Percentiles rank a stretch among this genome's conserved stretches.
These are phyloP conservation scores for Pteruthius melanotis DNA, from an alignment of 2,113 vertebrate genomes.

Conservation along the genomic window DNA sequence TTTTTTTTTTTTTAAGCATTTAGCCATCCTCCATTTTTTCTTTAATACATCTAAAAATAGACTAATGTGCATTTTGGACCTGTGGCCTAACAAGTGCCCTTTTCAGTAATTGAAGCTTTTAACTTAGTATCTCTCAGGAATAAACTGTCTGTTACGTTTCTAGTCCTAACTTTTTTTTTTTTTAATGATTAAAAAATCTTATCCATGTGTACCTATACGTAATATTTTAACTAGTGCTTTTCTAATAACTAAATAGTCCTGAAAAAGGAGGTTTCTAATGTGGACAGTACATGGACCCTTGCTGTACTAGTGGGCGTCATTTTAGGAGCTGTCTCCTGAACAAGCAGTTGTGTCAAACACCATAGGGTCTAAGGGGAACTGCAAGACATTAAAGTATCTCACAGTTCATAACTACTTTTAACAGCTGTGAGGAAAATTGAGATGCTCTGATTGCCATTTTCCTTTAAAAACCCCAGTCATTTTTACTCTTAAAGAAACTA, in stretches of 20 bases:
- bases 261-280: not conserved
- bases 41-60: not conserved
- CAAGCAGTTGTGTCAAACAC: not conserved
- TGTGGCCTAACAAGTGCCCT: slow-evolving; percentile 3
- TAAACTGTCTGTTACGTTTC: slow-evolving; percentile 6
- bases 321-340: not conserved
- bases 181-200: not conserved
- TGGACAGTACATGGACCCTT: not conserved
- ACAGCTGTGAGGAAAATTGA: not conserved
- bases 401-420: slow-evolving; percentile 1
- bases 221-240: not conserved
- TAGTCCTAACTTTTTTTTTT: not conserved
- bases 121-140: not conserved
- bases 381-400: not conserved
- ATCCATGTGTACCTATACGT: not conserved
- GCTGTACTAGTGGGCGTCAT: not conserved
- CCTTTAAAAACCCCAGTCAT: not conserved
- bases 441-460: not conserved
- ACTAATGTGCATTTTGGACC: not conserved
- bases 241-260: not conserved
- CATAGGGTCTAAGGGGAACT: not conserved
- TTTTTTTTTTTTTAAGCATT: not conserved
- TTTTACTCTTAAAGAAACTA: not conserved
- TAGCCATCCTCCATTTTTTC: not conserved
- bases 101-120: not conserved